Percentiles rank a stretch among this genome's conserved stretches.
These are phyloP conservation scores for Eudemis profundana DNA, from an alignment of 2,888 invertebrate genomes.

Conservation along the genomic window DNA sequence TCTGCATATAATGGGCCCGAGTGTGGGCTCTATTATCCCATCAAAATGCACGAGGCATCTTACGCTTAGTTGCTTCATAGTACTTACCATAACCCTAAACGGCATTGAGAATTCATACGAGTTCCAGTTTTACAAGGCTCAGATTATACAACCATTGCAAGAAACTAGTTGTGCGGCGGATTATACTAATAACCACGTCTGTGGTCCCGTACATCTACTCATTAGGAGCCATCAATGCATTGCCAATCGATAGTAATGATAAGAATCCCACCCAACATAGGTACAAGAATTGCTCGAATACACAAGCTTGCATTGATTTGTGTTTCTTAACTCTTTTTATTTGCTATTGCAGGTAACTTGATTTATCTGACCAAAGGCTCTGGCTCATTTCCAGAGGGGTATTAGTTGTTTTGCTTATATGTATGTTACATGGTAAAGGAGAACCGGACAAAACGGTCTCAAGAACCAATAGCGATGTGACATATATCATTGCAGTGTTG, in stretches of 20 bases:
- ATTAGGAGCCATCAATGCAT: constrained; percentile 22
- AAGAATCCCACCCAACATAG: constrained; percentile 3
- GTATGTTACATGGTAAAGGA: no score
- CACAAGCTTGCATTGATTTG: constrained; percentile 4
- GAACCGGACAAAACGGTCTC: no score
- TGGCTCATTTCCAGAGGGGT: background rate
- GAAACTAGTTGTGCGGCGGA: constrained; percentile 17
- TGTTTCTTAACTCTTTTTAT: constrained; percentile 9
- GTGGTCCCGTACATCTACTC: constrained; percentile 8
- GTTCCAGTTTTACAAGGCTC: constrained; percentile 38
- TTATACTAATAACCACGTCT: constrained; percentile 6
- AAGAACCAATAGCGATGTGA: no score
- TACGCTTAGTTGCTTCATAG: constrained; percentile 44
- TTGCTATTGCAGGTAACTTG: constrained; percentile 7
- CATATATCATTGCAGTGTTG: no score
- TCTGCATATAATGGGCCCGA: constrained; percentile 80
- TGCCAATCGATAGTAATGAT: constrained; percentile 22
- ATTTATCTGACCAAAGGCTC: constrained; percentile 5
- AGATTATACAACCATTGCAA: constrained; percentile 18
- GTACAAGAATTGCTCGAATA: background rate
- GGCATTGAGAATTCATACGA: constrained; percentile 33
- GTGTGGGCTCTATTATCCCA: constrained; percentile 70
- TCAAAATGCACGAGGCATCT: constrained; percentile 62
- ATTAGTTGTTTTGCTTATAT: background rate
- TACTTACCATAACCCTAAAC: constrained; percentile 41